Base-by-base conservation (phyloP, 2,797 vertebrate species). In the Crax fasciolata region DNA sequence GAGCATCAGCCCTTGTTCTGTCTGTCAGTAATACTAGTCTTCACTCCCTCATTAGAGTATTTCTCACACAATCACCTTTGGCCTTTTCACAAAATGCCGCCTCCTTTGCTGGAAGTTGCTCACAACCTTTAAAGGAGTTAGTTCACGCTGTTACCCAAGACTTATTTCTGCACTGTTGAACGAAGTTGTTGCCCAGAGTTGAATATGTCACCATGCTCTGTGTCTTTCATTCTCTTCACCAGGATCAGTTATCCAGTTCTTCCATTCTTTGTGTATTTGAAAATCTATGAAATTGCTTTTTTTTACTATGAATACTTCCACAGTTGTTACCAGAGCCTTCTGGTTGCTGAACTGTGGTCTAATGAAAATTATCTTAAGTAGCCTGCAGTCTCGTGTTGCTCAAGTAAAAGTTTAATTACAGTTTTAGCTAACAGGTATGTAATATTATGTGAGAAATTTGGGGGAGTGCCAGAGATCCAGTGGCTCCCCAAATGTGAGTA, bases 11-110 rank as follows among this genome's bases (percentile, higher is more conserved):
- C 71, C 51, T 4, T 2, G 18, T 74, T 46, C 55, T 78, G 5
- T 52, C 67, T 94, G 88, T 88, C 77, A 77, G 48, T 63, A 84
- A 39, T 32, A 46, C 52, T 95, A 46, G 67, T 27, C 77, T 89
- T 90, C 84, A 68, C 68, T 87, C 75, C 54, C 84, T 94, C 78
- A 7, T 92, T 90, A 84, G 67, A 18, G 51, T 68, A 21, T 76
- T 87, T 93, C 88, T 82, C 81, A 59, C 41, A 67, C 51, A 43
- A 4, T 72, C 61, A 80, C 78, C 88, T 89, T 87, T 90, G 81
- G 11, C 61, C 68, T 92, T 93, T 84, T 61, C 15, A 66, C 67
- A 87, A 59, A 84, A 44, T 21, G 27, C n/a, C 57, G 77, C 21
- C 21, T 90, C n/a, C 65, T 65, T 71, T 87, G 52, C 38, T 90